Evolutionary conservation across 2,113 vertebrate species (phyloP), one percentile per base, ranked within the genome.

Genomic region (Psettodes erumei): DNA sequence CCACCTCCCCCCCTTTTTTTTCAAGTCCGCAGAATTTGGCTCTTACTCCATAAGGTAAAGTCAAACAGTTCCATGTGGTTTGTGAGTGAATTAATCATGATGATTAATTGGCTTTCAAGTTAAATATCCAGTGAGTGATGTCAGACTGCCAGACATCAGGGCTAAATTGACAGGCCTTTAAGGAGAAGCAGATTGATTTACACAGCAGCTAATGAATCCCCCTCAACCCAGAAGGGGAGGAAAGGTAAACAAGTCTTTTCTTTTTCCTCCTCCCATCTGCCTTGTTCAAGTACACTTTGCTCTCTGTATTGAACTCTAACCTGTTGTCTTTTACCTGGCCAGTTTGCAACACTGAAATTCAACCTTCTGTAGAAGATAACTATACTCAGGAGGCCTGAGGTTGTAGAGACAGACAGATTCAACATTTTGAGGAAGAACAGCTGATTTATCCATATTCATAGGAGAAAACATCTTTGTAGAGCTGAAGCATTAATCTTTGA

Each of bases 61-160:
- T 71, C 74, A 77, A 94, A 92, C 93, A 91, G 90, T 93, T 93
- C 91, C 91, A 85, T 88, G 91, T 84, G 90, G 90, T 94, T 93
- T 92, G 92, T 91, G 89, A 91, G 92, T 90, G 91, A 92, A 94
- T 94, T 94, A 93, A 94, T 94, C 93, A 93, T 91, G 88, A 93
- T 93, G 93, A 94, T 95, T 94, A 94, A 95, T 93, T 93, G 92
- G 91, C 92, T 93, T 94, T 94, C 90, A 93, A 89, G 91, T 92
- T 92, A 92, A 94, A 93, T 93, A 93, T 94, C 89, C 93, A 93
- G 90, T 92, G 91, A 93, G 91, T 83, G 90, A 93, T 90, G 89
- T 94, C 93, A 94, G 91, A 80, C 93, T 92, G 91, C 92, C 92
- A 94, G 86, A 85, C 90, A 84, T 93, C 91, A 90, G 87, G 88